A percentile compares a stretch with the other conserved stretches of the same genome.
These are phyloP conservation scores for Eilema griseolum DNA, from an alignment of 2,888 invertebrate species.

Conservation along the genomic window DNA sequence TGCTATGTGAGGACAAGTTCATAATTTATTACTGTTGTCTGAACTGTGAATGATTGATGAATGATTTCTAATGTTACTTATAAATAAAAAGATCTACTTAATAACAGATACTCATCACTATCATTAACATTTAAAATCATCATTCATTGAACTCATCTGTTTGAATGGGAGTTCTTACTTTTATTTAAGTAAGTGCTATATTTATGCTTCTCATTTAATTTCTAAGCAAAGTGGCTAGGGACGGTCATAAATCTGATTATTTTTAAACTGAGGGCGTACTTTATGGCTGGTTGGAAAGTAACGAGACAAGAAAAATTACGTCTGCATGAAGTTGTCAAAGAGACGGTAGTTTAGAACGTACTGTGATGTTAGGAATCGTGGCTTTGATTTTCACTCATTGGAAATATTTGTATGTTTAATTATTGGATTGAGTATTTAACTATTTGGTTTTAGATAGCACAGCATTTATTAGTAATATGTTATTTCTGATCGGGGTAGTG, in stretches of 20 bases:
- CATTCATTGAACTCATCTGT: constrained; percentile 27
- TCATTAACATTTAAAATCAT: constrained; percentile 20
- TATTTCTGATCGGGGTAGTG: too few species aligned
- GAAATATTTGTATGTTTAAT: neutral
- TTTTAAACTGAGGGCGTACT: constrained; percentile 64
- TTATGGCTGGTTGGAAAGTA: constrained; percentile 58
- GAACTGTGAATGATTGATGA: neutral
- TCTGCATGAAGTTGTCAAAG: constrained; percentile 15
- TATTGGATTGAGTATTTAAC: too few species aligned
- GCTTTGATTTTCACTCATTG: neutral
- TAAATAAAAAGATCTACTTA: neutral
- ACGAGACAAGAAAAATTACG: constrained; percentile 41
- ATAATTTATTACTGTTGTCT: neutral
- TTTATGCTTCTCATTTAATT: constrained; percentile 55
- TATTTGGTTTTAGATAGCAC: too few species aligned
- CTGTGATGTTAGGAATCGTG: neutral
- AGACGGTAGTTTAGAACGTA: constrained; percentile 13
- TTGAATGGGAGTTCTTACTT: constrained; percentile 29
- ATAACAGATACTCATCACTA: constrained; percentile 1
- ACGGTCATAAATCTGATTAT: constrained; percentile 65
- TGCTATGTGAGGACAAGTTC: neutral
- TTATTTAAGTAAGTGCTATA: constrained; percentile 38
- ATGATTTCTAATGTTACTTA: neutral
- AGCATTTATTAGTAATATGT: too few species aligned
- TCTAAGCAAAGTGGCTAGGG: constrained; percentile 52